These are phyloP conservation scores for Diplazon laetatorius DNA, from an alignment of 2,888 invertebrate genomes.

Conservation along the genomic window DNA sequence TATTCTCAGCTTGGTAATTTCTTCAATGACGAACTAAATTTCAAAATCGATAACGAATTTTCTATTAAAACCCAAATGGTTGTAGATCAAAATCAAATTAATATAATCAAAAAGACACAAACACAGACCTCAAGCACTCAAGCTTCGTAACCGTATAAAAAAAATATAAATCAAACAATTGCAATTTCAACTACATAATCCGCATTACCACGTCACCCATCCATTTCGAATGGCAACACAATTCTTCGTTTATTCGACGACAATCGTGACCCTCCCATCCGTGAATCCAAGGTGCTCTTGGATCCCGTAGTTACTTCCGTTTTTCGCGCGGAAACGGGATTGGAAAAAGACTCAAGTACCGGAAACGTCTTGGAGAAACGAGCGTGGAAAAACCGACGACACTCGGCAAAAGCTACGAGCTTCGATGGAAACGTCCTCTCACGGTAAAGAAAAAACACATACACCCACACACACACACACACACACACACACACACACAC, in stretches of 20 bases:
- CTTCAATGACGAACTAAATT: too few species aligned
- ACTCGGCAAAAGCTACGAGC: slow-evolving; percentile 25
- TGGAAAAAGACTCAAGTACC: slow-evolving; percentile 35
- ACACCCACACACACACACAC: neutral
- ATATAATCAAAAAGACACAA: too few species aligned
- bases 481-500: too few species aligned
- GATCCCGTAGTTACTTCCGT: slow-evolving; percentile 25
- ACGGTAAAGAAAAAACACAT: slow-evolving; percentile 16
- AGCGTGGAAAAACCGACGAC: slow-evolving; percentile 52
- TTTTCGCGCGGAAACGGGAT: slow-evolving; percentile 31
- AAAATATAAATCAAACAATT: slow-evolving; percentile 7
- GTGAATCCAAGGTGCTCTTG: slow-evolving; percentile 1
- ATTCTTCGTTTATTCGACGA: neutral
- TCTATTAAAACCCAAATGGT: too few species aligned
- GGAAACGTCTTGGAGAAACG: slow-evolving; percentile 44
- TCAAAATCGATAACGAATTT: too few species aligned
- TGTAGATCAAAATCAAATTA: too few species aligned
- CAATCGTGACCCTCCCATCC: neutral
- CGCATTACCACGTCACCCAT: too few species aligned
- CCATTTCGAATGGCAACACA: neutral
- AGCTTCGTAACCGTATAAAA: neutral
- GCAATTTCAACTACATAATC: slow-evolving; percentile 26
- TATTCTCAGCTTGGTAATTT: too few species aligned
- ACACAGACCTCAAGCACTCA: too few species aligned
- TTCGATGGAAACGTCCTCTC: slow-evolving; percentile 51